Base-by-base conservation (phyloP, 2,797 vertebrate species). In the Xenopus petersii region DNA sequence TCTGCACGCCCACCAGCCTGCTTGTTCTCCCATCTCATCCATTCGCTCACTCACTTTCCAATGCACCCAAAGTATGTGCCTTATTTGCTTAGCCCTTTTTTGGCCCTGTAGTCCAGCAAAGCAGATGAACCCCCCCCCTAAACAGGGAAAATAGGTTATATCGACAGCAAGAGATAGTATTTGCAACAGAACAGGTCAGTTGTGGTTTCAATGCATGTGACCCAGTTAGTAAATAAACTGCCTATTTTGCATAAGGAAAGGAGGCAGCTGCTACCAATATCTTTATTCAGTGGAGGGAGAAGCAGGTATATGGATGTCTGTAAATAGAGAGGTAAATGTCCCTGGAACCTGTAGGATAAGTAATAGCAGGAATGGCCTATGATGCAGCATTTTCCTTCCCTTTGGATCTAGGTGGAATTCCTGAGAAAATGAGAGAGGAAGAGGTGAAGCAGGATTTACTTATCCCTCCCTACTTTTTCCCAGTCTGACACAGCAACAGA, bases 381-480 rank as follows among this genome's bases (percentile, higher is more conserved):
- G 58, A 64, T 59, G 56, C 58, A 63, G 56, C 10, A 51, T 64
- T 73, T 77, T 64, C 15, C 70, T 73, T 77, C 75, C 65, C 65
- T 64, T 68, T 61, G 26, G 60, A 73, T 61, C 65, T 66, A 73
- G 51, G 64, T 73, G 70, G n/a, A 59, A 59, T 78, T 49, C 65
- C 60, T 73, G 75, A 78, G 75, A 71, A 78, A 78, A 71, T 33
- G 63, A 54, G 49, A 60, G 66, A 73, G 75, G 71, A 78, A 21
- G 71, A 70, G 21, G 21, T 21, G 21, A 21, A 21, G 21, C 42
- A 26, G 54, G 70, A 62, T 59, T 64, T 58, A 63, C 33, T 61
- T 33, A 59, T 78, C 75, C 75, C 75, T 78, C 70, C 75, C 75
- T 69, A n/a, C 72, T 73, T 78, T 70, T 70, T 73, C 63, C 71